phyloP scores from a whole-genome alignment of 2,797 vertebrate genomes.

The Coregonus sp. region DNA sequence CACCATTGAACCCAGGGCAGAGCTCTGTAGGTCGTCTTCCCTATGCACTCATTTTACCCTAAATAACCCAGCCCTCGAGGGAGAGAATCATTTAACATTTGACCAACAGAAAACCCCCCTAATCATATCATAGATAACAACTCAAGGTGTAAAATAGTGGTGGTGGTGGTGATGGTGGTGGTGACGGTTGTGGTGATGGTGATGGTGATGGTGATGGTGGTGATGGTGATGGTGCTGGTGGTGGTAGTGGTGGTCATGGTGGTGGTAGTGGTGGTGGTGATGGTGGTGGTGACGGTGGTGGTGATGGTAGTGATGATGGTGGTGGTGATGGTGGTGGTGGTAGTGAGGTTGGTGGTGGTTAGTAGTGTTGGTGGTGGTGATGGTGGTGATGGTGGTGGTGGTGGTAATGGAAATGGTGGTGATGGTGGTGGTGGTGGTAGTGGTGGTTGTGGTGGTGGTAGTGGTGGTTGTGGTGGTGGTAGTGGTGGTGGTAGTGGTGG shows the following conservation, averaged over 20 bases:
- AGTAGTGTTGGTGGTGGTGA: accelerated
- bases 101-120: conserved; percentile 42
- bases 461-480: accelerated
- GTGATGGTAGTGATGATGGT: accelerated
- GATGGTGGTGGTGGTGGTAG: accelerated
- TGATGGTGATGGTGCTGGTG: accelerated
- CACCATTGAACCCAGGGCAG: conserved; percentile 34
- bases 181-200: accelerated
- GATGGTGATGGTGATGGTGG: accelerated
- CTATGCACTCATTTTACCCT: conserved; percentile 60
- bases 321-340: accelerated
- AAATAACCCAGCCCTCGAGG: conserved; percentile 55
- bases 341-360: accelerated
- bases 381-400: accelerated
- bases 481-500: accelerated
- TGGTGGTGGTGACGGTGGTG: no score
- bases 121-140: conserved; percentile 42
- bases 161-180: accelerated
- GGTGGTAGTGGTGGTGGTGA: accelerated
- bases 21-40: conserved; percentile 51
- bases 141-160: conserved; percentile 55
- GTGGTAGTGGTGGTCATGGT: accelerated
- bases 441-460: accelerated
- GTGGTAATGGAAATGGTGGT: no score
- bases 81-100: conserved; percentile 53